Evolutionary conservation across 2,797 vertebrate genomes (phyloP), one percentile per base, ranked within the genome.

Genomic region (Choloepus didactylus): DNA sequence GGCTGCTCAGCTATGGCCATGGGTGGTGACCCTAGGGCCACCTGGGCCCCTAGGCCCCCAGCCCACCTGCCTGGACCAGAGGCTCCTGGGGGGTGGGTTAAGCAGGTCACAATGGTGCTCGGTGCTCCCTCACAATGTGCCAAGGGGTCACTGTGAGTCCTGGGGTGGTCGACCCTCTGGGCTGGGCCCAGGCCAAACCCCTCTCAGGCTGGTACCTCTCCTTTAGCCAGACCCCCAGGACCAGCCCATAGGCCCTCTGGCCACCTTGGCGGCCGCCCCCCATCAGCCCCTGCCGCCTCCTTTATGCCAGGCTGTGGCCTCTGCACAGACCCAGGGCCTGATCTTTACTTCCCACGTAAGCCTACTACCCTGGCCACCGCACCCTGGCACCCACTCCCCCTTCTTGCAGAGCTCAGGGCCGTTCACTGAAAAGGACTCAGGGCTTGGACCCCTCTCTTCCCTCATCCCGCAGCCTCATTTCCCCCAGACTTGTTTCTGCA

Each of bases 21-120:
- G 92, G 96, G 21, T 89, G 96, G 41, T 6, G 97, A 35, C 89
- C 97, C 80, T 59, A 85, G 96, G 94, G 86, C 96, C 96, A 91
- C 96, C 46, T 6, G 97, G 97, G 94, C 96, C 96, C 94, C 81
- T 95, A 95, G 94, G 70, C 94, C 95, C 97, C 96, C 88, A 94
- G 67, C 86, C 95, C 72, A 95, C 69, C 60, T 81, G 46, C 46
- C 76, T 83, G 41, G 51, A 59, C 72, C 67, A 62, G 73, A 83
- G 67, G 29, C 49, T 93, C 83, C 59, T 93, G 54, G 87, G 89
- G 69, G 44, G 35, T 21, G 60, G 49, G 49, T 49, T 44, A 35
- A 73, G 81, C 19, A 79, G 94, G 97, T 98, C 97, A 97, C 91
- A 98, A 97, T 97, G 96, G 59, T 4, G n/a, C 46, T 35, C 21